Base-by-base conservation (phyloP, 1,140 invertebrate genomes). In the Philopotamus ludificatus region DNA sequence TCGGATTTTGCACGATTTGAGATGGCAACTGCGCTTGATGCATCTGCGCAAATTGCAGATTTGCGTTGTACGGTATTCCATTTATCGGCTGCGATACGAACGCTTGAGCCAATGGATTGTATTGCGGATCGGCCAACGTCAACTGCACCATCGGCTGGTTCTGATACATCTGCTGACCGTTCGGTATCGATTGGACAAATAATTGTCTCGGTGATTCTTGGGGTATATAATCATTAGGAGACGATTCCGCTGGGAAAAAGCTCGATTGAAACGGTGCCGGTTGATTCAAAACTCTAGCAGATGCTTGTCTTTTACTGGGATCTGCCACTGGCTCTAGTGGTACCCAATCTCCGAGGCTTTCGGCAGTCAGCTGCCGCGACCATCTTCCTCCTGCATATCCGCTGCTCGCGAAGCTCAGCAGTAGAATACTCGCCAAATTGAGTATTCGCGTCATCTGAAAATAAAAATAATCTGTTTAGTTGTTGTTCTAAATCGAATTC, bases 271-370 rank as follows among this genome's bases (percentile, higher is more conserved):
- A 69, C 1, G 75, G 71, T 10, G 70, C 54, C 0, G 82, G 81
- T 53, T 83, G 75, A 42, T 77, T 76, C 4, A 84, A 70, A 60
- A 84, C 81, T 67, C 83, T 77, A 7, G 80, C 79, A 23, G 78
- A 73, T 4, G 76, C 76, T 75, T 78, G 77, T 71, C 75, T 74
- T 71, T 76, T 78, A 22, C 73, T 73, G 63, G 73, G 9, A 26
- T 50, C 1, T 61, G 66, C 65, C 76, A 72, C 49, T 18, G 66
- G 18, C 44, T 63, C 16, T 21, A 65, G 45, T 4, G 70, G 70
- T 0, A 71, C 61, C 70, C 70, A 71, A 20, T 71, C 70, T 16
- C 65, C 44, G 21, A 21, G 25, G 22, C 21, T 28, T 57, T 67
- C 54, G 10, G 49, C 60, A 12, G 62, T 57, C 3, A 70, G 28